These are phyloP conservation scores for Temnopleurus reevesii DNA, from an alignment of 53 echinoderm and acorn worm species.

Conservation along the genomic window DNA sequence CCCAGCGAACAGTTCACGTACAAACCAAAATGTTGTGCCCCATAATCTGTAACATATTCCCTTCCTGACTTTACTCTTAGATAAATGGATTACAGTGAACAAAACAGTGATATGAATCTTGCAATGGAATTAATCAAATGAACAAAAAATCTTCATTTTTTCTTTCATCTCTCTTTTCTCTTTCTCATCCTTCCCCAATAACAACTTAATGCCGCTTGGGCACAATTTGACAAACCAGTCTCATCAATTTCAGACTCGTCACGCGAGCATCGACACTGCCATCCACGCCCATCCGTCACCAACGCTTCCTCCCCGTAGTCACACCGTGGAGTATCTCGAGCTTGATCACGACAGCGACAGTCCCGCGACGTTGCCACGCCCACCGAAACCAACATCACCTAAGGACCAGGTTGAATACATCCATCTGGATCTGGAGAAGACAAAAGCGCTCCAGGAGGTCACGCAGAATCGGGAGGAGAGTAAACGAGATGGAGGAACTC, in stretches of 20 bases:
- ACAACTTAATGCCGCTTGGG: slow-evolving; percentile 32
- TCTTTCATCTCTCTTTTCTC: slow-evolving; percentile 11
- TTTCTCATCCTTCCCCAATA: not conserved
- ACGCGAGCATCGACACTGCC: slow-evolving; percentile 41
- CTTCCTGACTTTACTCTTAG: not conserved
- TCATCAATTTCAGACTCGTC: slow-evolving; percentile 61
- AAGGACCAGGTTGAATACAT: slow-evolving; percentile 82
- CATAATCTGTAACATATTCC: not conserved
- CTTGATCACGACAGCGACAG: slow-evolving; percentile 72
- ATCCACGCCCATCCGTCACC: slow-evolving; percentile 36
- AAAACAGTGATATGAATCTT: not conserved
- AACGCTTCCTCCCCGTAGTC: slow-evolving; percentile 44
- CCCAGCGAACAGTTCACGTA: not conserved
- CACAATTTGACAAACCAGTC: slow-evolving; percentile 48
- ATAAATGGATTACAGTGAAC: not conserved
- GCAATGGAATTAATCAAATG: slow-evolving; percentile 45
- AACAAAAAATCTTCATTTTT: slow-evolving; percentile 7
- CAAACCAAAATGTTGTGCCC: not conserved
- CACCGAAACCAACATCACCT: slow-evolving; percentile 68
- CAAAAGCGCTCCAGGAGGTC: slow-evolving; percentile 78
- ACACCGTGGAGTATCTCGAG: slow-evolving; percentile 83
- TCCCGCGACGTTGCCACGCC: slow-evolving; percentile 62
- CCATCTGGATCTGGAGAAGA: slow-evolving; percentile 82
- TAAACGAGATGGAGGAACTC: slow-evolving; percentile 38
- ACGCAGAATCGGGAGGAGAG: slow-evolving; percentile 74